Conservation (phyloP, 35 echinoderm and acorn worm genomes). For the Holothuria glaberrima region DNA sequence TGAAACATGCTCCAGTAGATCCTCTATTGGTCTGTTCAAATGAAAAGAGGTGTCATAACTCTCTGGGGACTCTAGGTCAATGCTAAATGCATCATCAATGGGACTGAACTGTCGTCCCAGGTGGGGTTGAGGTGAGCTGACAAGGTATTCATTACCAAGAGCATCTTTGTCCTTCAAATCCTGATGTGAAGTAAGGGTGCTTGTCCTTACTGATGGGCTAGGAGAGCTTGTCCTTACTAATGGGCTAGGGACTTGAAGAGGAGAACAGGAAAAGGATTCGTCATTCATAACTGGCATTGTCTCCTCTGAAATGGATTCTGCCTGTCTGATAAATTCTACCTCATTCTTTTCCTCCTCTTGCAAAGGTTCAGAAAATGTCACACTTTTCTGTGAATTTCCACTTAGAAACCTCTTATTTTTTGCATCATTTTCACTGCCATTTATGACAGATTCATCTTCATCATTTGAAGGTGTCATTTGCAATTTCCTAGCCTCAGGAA, state of each 20-base stretch:
- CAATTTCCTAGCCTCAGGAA: not conserved
- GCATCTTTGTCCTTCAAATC: not conserved
- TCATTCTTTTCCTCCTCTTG: constrained; percentile 7
- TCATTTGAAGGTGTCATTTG: not conserved
- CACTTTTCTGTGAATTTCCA: constrained; percentile 75
- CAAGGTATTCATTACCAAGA: constrained; percentile 62
- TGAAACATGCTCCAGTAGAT: constrained; percentile 76
- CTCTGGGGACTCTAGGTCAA: constrained; percentile 46
- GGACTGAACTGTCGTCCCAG: not conserved
- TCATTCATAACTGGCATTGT: constrained; percentile 35
- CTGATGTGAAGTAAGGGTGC: not conserved
- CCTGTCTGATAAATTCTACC: not conserved
- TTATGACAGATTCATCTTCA: not conserved
- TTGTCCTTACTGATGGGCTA: not conserved
- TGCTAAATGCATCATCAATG: constrained; percentile 41
- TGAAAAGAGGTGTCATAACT: not conserved
- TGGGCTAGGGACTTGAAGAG: not conserved
- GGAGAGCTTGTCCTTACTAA: not conserved
- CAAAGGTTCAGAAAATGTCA: constrained; percentile 70
- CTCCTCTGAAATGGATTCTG: constrained; percentile 26
- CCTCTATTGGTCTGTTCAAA: constrained; percentile 52
- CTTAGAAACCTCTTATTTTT: not conserved
- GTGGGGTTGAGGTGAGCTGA: constrained; percentile 54
- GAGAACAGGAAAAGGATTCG: not conserved
- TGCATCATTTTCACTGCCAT: not conserved